Base-by-base conservation (phyloP, 2,888 invertebrate species). In the Polyommatus iphigenia region DNA sequence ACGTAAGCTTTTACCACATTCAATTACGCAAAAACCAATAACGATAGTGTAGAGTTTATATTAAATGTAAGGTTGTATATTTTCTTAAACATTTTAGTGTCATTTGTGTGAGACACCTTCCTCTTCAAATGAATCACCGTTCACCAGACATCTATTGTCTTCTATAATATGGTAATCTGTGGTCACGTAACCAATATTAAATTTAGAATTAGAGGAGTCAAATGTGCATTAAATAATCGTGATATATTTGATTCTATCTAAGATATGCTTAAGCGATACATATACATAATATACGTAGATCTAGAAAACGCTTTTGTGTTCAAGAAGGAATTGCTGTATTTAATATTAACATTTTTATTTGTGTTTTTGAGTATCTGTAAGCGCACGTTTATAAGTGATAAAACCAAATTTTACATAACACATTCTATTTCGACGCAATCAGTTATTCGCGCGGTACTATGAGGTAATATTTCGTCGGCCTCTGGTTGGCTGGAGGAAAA, bases 61-160 rank as follows among this genome's bases (percentile, higher is more conserved):
- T 59, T 29, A 20, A 50, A 76, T 79, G 71, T 54, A 73, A 76
- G 77, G 78, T 80, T 76, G 13, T 1, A 10, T 62, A 10, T 62
- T 62, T 62, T 20, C 24, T 10, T 24, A 24, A 24, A 20, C 62
- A 62, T 62, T 62, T 62, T 67, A 29, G 29, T 24, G 50, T 73
- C 32, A 46, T 46, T 46, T 15, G 54, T 73, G 54, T 78, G 72
- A 72, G 24, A n/a, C 80, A 83, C 83, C 85, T 85, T 85, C 84
- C 84, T 86, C 82, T 80, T 82, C 79, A 83, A 81, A 86, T 89
- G 89, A 89, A 85, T 89, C 89, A 89, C 79, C 81, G 88, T 85
- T 89, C 89, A 89, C 79, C 81, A 67, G 82, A 83, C 82, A 84
- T 84, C 88, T 86, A 89, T 89, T 89, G 88, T 89, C 86, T 86